Conservation (phyloP, 2,113 vertebrate genomes). For the Colius striatus region DNA sequence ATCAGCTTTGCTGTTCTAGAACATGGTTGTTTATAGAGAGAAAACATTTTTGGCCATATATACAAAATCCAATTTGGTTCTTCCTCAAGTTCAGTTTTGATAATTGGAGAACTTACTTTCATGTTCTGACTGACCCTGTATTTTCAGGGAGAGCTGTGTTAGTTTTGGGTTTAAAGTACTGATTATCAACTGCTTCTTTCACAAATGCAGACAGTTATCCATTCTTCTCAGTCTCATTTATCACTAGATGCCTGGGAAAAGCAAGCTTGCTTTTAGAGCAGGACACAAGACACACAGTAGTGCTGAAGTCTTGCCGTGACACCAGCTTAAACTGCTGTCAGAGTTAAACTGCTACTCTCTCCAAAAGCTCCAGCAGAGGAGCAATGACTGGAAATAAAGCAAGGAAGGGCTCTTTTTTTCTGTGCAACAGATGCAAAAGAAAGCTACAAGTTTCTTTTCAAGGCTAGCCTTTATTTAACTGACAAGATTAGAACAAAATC, state of each 20-base stretch:
- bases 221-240: neutral
- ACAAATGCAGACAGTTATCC: neutral
- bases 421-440: neutral
- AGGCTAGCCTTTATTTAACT: neutral
- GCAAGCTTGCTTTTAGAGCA: neutral
- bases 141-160: neutral
- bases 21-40: neutral
- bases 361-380: neutral
- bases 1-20: neutral
- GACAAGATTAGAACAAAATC: conserved; percentile 16
- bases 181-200: neutral
- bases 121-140: neutral
- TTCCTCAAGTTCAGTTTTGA: neutral
- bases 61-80: neutral
- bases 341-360: neutral
- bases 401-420: neutral
- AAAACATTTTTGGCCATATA: neutral
- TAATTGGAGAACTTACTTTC: neutral
- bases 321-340: neutral
- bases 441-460: conserved; percentile 3
- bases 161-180: neutral
- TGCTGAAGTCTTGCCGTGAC: neutral
- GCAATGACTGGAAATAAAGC: neutral
- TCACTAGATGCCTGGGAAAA: neutral
- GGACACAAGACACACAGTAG: neutral